Evolutionary conservation across 2,113 vertebrate genomes (phyloP).

Genomic region (Odobenus rosmarus): DNA sequence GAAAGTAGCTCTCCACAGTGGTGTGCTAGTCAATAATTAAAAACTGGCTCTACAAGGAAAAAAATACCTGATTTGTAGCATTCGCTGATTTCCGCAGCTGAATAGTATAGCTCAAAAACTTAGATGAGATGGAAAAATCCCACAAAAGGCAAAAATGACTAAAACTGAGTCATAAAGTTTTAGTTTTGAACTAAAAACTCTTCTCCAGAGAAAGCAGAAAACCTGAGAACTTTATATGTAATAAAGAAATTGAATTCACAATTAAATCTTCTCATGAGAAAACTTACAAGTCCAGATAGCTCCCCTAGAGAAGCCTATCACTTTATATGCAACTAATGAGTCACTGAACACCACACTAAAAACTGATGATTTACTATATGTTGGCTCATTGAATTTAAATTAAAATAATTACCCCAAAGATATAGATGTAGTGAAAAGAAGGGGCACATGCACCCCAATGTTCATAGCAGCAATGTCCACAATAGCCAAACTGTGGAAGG

Average conservation of each 20-base stretch:
- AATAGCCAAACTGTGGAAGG: too few species aligned
- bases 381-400: too few species aligned
- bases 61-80: neutral
- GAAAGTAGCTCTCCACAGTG: neutral
- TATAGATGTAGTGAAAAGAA: too few species aligned
- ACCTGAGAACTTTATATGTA: neutral
- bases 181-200: too few species aligned
- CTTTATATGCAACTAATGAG: too few species aligned
- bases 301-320: neutral
- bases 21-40: neutral
- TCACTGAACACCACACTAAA: too few species aligned
- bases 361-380: too few species aligned
- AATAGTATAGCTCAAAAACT: conserved; percentile 30
- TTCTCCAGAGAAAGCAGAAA: neutral
- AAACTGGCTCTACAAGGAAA: neutral
- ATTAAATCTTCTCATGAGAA: neutral
- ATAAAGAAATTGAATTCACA: conserved; percentile 15
- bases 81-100: neutral
- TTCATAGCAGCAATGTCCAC: too few species aligned
- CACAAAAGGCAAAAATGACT: neutral
- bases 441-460: too few species aligned
- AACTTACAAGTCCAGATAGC: neutral
- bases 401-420: too few species aligned
- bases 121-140: neutral
- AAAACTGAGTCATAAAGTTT: neutral